Conservation (phyloP, 2,888 invertebrate genomes). For the Phaedon cochleariae region DNA sequence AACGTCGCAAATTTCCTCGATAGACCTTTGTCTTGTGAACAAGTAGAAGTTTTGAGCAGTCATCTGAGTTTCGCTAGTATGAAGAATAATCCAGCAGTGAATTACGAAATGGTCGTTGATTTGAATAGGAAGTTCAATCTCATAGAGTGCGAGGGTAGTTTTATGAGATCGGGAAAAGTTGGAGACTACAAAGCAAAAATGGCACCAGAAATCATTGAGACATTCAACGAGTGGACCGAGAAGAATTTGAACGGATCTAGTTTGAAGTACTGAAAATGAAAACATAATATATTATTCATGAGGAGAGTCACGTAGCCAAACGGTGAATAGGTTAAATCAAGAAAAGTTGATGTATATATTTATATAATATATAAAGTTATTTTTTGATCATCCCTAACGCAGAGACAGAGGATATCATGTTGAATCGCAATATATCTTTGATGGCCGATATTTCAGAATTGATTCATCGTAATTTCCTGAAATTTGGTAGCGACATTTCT, state of each 20-base stretch:
- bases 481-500: no score
- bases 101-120: constrained; percentile 61
- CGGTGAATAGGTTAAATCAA: no score
- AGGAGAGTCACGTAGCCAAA: no score
- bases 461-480: no score
- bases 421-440: no score
- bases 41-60: constrained; percentile 44
- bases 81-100: constrained; percentile 68
- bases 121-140: constrained; percentile 57
- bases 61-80: constrained; percentile 60
- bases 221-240: constrained; percentile 78
- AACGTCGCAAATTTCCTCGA: constrained; percentile 49
- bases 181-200: constrained; percentile 66
- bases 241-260: constrained; percentile 68
- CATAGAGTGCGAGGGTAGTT: constrained; percentile 56
- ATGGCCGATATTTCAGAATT: no score
- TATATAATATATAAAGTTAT: no score
- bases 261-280: background rate
- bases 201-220: constrained; percentile 73
- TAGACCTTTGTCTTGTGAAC: constrained; percentile 43
- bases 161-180: constrained; percentile 64
- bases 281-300: no score
- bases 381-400: no score
- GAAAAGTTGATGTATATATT: no score
- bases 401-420: no score